Percentiles rank a stretch among this genome's conserved stretches.
Evolutionary conservation across 2,113 vertebrate species (phyloP).

Genomic region (Phoenicopterus ruber): DNA sequence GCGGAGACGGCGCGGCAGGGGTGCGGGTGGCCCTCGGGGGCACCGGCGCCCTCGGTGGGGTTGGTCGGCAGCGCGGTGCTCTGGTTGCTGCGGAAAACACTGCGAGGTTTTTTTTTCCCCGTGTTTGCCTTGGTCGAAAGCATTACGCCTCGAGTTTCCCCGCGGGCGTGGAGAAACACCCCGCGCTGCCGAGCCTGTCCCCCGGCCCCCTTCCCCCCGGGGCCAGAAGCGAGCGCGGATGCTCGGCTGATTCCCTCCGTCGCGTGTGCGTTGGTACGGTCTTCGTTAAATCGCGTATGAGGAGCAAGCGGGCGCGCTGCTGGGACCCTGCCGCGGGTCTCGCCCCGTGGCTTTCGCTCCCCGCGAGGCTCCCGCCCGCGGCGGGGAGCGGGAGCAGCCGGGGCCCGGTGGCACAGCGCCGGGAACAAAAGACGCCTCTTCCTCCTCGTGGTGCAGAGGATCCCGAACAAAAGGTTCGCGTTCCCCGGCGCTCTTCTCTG

Average conservation of each 20-base stretch:
- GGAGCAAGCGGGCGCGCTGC: accelerated
- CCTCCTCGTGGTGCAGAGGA: background rate
- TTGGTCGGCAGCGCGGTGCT: accelerated
- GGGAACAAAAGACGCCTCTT: background rate
- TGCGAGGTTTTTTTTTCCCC: background rate
- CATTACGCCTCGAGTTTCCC: accelerated
- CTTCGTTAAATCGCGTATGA: background rate
- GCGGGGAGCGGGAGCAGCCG: background rate
- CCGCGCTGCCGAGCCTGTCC: background rate
- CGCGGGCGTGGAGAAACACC: accelerated
- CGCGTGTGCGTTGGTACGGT: accelerated
- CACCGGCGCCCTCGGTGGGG: accelerated
- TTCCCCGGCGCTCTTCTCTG: background rate
- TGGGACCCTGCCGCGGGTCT: background rate
- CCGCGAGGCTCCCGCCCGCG: background rate
- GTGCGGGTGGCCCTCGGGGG: too few species aligned
- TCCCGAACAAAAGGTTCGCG: background rate
- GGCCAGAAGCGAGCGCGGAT: accelerated
- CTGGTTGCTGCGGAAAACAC: accelerated
- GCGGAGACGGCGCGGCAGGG: too few species aligned
- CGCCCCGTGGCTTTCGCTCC: accelerated
- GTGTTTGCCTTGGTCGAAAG: background rate
- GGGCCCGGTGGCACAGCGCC: background rate
- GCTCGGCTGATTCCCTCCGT: background rate
- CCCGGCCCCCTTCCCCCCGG: background rate